Conservation (phyloP, 2,888 invertebrate species). For the Euzetes globulus region DNA sequence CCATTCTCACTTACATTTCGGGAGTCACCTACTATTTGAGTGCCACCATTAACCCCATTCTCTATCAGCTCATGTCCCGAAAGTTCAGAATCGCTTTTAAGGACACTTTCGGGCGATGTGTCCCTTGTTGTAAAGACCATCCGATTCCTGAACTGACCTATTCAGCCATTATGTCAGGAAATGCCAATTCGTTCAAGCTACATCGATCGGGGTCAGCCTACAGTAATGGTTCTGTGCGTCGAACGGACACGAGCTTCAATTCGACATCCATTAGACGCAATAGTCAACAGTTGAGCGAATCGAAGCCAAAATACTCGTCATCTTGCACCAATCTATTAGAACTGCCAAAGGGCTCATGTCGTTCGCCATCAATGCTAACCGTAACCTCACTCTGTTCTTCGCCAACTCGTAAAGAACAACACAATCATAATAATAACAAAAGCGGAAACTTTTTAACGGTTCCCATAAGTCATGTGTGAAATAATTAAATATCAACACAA, state of each 20-base stretch:
- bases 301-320: background rate
- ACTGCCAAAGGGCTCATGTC: constrained; percentile 2
- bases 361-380: background rate
- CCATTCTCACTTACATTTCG: constrained; percentile 69
- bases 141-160: constrained; percentile 30
- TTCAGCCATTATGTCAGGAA: constrained; percentile 25
- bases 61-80: constrained; percentile 78
- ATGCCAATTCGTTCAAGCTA: constrained; percentile 20
- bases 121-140: background rate
- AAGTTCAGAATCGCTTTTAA: constrained; percentile 88
- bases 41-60: constrained; percentile 82
- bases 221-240: constrained; percentile 27
- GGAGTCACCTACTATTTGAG: constrained; percentile 86
- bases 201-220: constrained; percentile 27
- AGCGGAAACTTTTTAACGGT: constrained; percentile 10
- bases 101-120: constrained; percentile 51
- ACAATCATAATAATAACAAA: background rate
- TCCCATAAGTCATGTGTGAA: constrained; percentile 10
- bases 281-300: too few relatives aligned
- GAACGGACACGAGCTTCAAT: background rate
- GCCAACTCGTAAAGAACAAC: background rate
- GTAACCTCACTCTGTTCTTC: background rate
- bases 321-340: constrained; percentile 19
- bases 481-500: background rate
- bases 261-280: background rate